These are phyloP conservation scores for Oxygymnocypris stewartii DNA, from an alignment of 2,113 vertebrate species.

Conservation along the genomic window DNA sequence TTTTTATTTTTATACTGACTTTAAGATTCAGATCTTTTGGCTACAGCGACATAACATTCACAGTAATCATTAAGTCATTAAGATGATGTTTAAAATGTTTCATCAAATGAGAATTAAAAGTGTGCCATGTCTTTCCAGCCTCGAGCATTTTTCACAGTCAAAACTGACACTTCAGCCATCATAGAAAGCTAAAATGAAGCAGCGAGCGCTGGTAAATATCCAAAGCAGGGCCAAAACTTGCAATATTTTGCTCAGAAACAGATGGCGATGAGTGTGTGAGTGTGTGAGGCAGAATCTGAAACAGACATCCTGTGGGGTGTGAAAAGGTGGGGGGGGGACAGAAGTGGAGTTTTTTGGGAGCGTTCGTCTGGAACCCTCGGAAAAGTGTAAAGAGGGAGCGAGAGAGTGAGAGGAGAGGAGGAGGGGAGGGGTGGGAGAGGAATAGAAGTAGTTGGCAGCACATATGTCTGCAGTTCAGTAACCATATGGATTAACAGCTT, in stretches of 20 bases:
- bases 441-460: conserved; percentile 58
- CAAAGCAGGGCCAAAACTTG: conserved; percentile 57
- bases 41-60: conserved; percentile 47
- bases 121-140: conserved; percentile 36
- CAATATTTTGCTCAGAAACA: conserved; percentile 64
- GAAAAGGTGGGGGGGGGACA: conserved; percentile 74
- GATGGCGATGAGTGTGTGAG: conserved; percentile 54
- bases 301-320: conserved; percentile 77
- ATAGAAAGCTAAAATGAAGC: conserved; percentile 51
- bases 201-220: conserved; percentile 50
- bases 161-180: conserved; percentile 49
- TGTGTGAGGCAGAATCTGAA: conserved; percentile 58
- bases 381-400: conserved; percentile 71
- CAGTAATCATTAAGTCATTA: conserved; percentile 56
- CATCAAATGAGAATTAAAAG: conserved; percentile 49
- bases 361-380: conserved; percentile 66
- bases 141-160: conserved; percentile 55
- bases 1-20: conserved; percentile 42
- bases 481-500: conserved; percentile 63
- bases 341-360: conserved; percentile 69
- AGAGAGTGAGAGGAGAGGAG: conserved; percentile 64
- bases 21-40: conserved; percentile 47
- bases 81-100: conserved; percentile 60
- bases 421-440: conserved; percentile 59
- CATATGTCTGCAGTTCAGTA: conserved; percentile 62